Percentiles rank a stretch among this genome's conserved stretches.
These are phyloP conservation scores for Aramus guarauna DNA, from an alignment of 2,113 vertebrate species.

Conservation along the genomic window DNA sequence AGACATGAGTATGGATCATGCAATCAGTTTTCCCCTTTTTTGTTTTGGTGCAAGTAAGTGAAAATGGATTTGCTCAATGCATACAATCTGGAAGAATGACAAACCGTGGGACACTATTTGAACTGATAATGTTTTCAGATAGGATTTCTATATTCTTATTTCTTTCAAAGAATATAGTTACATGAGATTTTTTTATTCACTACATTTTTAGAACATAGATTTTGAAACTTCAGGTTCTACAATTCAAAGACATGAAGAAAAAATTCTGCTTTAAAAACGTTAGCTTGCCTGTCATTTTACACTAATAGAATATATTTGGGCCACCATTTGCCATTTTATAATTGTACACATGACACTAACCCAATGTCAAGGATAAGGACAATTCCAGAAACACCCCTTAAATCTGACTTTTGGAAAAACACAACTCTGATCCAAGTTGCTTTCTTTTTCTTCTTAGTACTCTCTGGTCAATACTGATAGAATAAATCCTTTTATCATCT, in stretches of 20 bases:
- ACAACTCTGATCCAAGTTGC: neutral
- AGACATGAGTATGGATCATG: slow-evolving; percentile 52
- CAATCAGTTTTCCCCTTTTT: slow-evolving; percentile 63
- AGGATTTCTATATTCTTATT: slow-evolving; percentile 12
- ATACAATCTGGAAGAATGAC: slow-evolving; percentile 44
- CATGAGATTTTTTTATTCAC: neutral
- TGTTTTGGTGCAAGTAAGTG: slow-evolving; percentile 48
- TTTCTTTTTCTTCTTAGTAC: neutral
- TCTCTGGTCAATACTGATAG: neutral
- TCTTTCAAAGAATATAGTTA: neutral
- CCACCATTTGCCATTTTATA: neutral
- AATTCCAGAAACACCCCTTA: neutral
- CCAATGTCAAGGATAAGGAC: neutral
- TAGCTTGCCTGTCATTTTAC: neutral
- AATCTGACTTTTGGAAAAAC: neutral
- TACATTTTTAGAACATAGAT: neutral
- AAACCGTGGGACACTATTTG: neutral
- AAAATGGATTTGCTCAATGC: slow-evolving; percentile 63
- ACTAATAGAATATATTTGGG: neutral
- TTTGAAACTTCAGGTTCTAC: neutral
- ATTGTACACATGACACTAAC: neutral
- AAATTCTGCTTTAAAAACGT: neutral
- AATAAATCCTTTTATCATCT: neutral
- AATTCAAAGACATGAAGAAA: neutral
- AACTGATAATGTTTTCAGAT: slow-evolving; percentile 46